Evolutionary conservation across 1,140 invertebrate species (phyloP), one percentile per base, ranked within the genome.

Genomic region (Calephelis nemesis): DNA sequence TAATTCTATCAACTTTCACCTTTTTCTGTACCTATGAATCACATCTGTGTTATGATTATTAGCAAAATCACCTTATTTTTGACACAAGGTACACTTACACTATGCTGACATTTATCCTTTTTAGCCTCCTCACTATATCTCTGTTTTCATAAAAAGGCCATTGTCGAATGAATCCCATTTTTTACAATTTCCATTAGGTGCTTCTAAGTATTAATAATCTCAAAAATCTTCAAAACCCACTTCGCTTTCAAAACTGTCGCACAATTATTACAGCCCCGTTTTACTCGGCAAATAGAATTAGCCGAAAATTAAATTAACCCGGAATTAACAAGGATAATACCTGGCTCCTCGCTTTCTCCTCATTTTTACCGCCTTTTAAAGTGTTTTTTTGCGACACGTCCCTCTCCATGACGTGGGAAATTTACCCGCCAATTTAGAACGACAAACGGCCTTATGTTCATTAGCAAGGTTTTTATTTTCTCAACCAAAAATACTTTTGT

Each of bases 291-390:
- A 91, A 91, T 91, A 89, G 87, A 91, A 90, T 91, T 91, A 91
- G 83, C 85, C 84, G 83, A 74, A 84, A 88, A 91, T 91, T 89
- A 87, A 87, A 91, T 91, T 91, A 90, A 76, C 82, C 78, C 74
- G 76, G 88, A 83, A 91, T 91, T 91, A 91, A 88, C 88, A 90
- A 80, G 88, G 87, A 91, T 91, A 89, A 91, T 91, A 78, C 83
- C 76, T 74, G 76, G 70, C 76, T 76, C 70, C 74, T 75, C 75
- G 66, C 77, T 82, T 83, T 85, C 84, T 82, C 79, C 75, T 82
- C 80, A 78, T 87, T 86, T 88, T 81, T 84, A 73, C 73, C 79
- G 77, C 73, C 78, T 81, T 79, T 87, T 82, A 75, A 74, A 76
- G 66, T 73, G 73, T 76, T 83, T 86, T 87, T 82, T 80, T 72